Percentiles rank a stretch among this genome's conserved stretches.
These are phyloP conservation scores for Pangasius macronema DNA, from an alignment of 2,797 vertebrate species.

Conservation along the genomic window DNA sequence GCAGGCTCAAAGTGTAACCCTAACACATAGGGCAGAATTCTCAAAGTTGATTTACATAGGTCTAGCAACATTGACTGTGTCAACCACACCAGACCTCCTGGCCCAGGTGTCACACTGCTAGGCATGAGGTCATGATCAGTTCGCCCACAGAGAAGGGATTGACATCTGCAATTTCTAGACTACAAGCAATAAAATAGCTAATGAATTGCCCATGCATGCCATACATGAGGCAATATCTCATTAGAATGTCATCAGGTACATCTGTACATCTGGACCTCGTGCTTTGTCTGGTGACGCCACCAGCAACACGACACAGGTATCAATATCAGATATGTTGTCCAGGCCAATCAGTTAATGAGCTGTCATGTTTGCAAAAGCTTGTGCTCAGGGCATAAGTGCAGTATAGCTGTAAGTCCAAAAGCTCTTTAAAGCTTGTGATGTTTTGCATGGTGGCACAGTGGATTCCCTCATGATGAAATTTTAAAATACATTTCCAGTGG, in stretches of 20 bases:
- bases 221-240: not conserved
- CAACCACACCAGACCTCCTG: not conserved
- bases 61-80: not conserved
- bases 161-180: not conserved
- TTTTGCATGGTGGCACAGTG: not conserved
- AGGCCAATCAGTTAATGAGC: not conserved
- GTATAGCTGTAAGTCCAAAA: not conserved
- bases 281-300: not conserved
- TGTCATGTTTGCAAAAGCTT: slow-evolving; percentile 9
- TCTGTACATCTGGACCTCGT: not conserved
- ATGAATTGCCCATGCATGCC: not conserved
- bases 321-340: not conserved
- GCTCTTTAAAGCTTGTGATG: not conserved
- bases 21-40: not conserved
- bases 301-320: not conserved
- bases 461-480: not conserved
- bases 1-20: not conserved
- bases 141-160: not conserved
- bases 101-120: not conserved
- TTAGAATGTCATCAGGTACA: not conserved
- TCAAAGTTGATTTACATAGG: not conserved
- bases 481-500: not conserved
- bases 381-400: not conserved
- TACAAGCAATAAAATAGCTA: not conserved
- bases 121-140: not conserved